A percentile compares a stretch with the other conserved stretches of the same genome.
Conservation (phyloP, 2,797 vertebrate species). For the Sebastes trivittatus region DNA sequence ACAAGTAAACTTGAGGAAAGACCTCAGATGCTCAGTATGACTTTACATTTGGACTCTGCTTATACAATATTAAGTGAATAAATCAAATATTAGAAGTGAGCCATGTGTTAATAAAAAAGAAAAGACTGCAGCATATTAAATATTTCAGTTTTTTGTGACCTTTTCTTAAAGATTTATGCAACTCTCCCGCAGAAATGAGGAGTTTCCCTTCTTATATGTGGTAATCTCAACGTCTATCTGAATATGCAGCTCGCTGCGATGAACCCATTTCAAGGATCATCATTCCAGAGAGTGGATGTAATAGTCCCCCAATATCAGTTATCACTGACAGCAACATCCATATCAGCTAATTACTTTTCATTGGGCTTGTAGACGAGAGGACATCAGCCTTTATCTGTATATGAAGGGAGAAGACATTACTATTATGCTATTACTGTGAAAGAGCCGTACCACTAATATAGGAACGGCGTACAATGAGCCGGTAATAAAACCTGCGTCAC, state of each 20-base stretch:
- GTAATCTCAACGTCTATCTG: constrained; percentile 45
- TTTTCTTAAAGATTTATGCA: background rate
- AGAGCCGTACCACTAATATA: constrained; percentile 44
- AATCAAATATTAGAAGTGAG: background rate
- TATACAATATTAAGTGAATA: background rate
- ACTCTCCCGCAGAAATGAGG: background rate
- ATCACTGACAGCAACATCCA: constrained; percentile 75
- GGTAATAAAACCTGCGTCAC: constrained; percentile 58
- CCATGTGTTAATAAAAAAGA: constrained; percentile 7
- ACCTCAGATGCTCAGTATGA: constrained; percentile 2
- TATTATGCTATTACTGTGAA: constrained; percentile 41
- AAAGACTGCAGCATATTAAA: background rate
- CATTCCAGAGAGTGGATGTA: constrained; percentile 61
- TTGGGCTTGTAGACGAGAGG: constrained; percentile 63
- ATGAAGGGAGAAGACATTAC: constrained; percentile 57
- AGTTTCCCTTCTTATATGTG: constrained; percentile 14
- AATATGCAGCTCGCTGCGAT: constrained; percentile 58
- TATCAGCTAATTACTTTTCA: constrained; percentile 81
- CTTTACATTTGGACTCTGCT: constrained; percentile 26
- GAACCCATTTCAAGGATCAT: constrained; percentile 67
- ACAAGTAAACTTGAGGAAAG: constrained; percentile 26
- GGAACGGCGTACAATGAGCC: constrained; percentile 48
- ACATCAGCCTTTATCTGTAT: constrained; percentile 67
- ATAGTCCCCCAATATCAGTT: constrained; percentile 77
- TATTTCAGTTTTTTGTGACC: background rate